These are phyloP conservation scores for Zonitis immaculata DNA, from an alignment of 2,888 invertebrate genomes.

Conservation along the genomic window DNA sequence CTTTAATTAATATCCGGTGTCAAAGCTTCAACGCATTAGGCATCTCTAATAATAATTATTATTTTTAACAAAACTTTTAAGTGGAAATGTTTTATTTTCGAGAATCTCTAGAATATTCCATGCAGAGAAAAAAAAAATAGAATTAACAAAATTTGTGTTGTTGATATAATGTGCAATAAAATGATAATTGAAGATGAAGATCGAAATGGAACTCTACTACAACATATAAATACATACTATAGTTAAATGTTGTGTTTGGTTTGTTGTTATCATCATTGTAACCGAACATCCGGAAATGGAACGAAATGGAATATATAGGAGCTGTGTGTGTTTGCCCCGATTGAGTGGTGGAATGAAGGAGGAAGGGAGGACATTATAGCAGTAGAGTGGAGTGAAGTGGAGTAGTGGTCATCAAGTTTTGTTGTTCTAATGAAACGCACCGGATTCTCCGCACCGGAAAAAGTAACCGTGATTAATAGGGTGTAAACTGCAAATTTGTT, in stretches of 20 bases:
- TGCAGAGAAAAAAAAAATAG: too few species aligned
- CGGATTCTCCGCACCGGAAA: neutral
- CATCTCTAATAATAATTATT: neutral
- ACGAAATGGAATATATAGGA: neutral
- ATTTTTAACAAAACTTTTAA: too few species aligned
- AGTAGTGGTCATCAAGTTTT: neutral
- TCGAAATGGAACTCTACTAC: neutral
- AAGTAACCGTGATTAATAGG: neutral
- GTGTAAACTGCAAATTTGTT: neutral
- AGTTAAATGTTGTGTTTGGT: too few species aligned
- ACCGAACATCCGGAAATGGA: conserved; percentile 1
- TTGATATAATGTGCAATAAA: too few species aligned
- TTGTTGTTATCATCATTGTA: neutral
- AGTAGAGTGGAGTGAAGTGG: too few species aligned
- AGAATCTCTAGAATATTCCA: too few species aligned
- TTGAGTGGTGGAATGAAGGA: too few species aligned
- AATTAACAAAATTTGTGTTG: too few species aligned
- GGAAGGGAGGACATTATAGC: too few species aligned
- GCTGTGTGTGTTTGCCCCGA: too few species aligned
- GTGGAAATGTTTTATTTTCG: too few species aligned
- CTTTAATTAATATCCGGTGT: conserved; percentile 32
- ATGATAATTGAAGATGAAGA: neutral
- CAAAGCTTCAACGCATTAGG: conserved; percentile 8
- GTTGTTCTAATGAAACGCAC: neutral
- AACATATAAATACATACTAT: too few species aligned